Evolutionary conservation across 2,888 invertebrate genomes (phyloP).

Genomic region (Biston betularia): DNA sequence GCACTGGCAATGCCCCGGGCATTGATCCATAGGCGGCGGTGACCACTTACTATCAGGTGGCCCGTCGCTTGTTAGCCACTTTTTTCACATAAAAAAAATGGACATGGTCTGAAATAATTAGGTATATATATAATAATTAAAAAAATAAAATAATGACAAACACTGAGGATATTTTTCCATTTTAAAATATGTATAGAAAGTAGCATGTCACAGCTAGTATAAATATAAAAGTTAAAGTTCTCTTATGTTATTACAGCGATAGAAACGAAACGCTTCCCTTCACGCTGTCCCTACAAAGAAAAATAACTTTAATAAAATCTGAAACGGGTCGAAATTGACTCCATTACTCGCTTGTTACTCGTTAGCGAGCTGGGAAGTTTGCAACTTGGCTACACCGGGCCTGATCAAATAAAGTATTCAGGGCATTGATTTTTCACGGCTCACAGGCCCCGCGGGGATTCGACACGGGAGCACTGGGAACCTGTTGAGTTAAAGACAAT

Average conservation of each 20-base stretch:
- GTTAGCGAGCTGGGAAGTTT: constrained; percentile 28
- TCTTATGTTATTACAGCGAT: background rate
- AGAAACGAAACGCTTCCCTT: background rate
- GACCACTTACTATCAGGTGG: too few species aligned
- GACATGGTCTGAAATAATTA: too few species aligned
- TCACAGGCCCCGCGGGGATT: constrained; percentile 12
- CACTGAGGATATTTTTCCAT: too few species aligned
- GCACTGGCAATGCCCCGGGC: too few species aligned
- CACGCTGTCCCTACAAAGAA: background rate
- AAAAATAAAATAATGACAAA: too few species aligned
- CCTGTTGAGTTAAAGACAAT: constrained; percentile 34
- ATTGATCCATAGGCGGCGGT: too few species aligned
- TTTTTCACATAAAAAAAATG: too few species aligned
- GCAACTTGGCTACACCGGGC: constrained; percentile 13
- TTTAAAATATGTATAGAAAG: too few species aligned
- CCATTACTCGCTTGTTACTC: constrained; percentile 24
- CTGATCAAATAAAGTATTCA: constrained; percentile 29
- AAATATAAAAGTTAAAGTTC: too few species aligned
- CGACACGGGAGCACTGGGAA: constrained; percentile 13
- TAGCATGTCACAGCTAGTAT: too few species aligned
- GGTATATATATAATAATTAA: too few species aligned
- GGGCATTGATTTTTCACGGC: constrained; percentile 33
- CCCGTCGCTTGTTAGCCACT: too few species aligned
- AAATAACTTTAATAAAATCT: constrained; percentile 16
- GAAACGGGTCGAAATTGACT: constrained; percentile 11